Evolutionary conservation across 2,113 vertebrate species (phyloP).

Genomic region (Halichoerus grypus): DNA sequence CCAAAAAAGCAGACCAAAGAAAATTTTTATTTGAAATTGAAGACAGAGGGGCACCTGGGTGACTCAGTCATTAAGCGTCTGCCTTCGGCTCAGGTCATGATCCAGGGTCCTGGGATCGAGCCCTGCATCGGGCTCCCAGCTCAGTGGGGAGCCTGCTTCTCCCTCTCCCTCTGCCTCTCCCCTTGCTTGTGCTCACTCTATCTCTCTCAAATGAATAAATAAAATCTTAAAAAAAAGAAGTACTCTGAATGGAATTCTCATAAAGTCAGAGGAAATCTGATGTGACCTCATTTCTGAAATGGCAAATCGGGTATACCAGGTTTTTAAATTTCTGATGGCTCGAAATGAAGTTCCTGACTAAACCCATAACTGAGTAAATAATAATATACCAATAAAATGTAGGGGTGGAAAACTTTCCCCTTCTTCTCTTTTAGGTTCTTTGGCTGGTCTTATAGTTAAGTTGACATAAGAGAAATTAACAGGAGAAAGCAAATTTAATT

Average conservation of each 20-base stretch:
- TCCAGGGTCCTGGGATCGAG: neutral
- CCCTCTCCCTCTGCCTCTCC: neutral
- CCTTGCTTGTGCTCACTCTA: neutral
- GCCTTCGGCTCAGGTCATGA: neutral
- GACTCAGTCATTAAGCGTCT: neutral
- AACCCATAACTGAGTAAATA: neutral
- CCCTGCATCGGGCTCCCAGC: no score
- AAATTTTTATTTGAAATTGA: neutral
- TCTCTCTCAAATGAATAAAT: neutral
- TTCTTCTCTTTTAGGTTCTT: neutral
- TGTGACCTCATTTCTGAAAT: conserved; percentile 36
- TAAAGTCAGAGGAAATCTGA: neutral
- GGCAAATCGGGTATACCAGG: neutral
- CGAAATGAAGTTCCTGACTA: neutral
- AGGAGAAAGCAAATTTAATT: neutral
- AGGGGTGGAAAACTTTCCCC: neutral
- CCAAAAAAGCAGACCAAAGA: neutral
- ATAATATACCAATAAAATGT: neutral
- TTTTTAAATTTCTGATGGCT: neutral
- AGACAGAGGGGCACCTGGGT: neutral
- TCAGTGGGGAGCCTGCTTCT: neutral
- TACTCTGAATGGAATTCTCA: neutral
- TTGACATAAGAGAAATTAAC: neutral
- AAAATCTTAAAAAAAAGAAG: neutral
- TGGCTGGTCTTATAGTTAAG: neutral